A percentile compares a stretch with the other conserved stretches of the same genome.
These are phyloP conservation scores for Trichacis sp. DNA, from an alignment of 2,888 invertebrate genomes.

Conservation along the genomic window DNA sequence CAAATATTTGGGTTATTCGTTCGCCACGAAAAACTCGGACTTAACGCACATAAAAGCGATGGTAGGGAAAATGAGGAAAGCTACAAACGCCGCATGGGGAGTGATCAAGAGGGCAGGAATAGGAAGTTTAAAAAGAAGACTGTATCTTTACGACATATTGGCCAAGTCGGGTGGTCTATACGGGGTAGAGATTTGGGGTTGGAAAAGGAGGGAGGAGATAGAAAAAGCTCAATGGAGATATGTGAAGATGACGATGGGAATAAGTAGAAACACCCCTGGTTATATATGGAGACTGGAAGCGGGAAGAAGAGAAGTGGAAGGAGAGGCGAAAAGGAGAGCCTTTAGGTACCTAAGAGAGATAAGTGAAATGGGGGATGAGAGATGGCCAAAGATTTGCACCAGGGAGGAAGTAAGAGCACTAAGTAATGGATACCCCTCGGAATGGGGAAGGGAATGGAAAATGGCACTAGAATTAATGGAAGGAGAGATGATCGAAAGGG, in stretches of 20 bases:
- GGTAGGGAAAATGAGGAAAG: too few species aligned
- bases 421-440: neutral
- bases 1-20: constrained; percentile 29
- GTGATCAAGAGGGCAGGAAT: constrained; percentile 20
- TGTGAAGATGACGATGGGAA: constrained; percentile 24
- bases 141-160: constrained; percentile 20
- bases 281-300: too few species aligned
- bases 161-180: constrained; percentile 18
- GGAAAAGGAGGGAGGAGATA: constrained; percentile 15
- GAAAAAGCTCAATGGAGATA: constrained; percentile 21
- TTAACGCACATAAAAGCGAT: too few species aligned
- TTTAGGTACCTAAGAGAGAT: neutral
- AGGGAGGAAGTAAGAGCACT: constrained; percentile 8
- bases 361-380: neutral
- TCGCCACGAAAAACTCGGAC: constrained; percentile 9
- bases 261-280: constrained; percentile 24
- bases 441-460: neutral
- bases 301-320: neutral
- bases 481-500: neutral
- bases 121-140: constrained; percentile 9
- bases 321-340: neutral
- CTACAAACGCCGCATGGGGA: constrained; percentile 28
- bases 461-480: neutral
- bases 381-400: constrained; percentile 1
- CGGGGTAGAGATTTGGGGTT: constrained; percentile 30